Conservation (phyloP, 2,888 invertebrate species). For the Ennomos quercinarius region DNA sequence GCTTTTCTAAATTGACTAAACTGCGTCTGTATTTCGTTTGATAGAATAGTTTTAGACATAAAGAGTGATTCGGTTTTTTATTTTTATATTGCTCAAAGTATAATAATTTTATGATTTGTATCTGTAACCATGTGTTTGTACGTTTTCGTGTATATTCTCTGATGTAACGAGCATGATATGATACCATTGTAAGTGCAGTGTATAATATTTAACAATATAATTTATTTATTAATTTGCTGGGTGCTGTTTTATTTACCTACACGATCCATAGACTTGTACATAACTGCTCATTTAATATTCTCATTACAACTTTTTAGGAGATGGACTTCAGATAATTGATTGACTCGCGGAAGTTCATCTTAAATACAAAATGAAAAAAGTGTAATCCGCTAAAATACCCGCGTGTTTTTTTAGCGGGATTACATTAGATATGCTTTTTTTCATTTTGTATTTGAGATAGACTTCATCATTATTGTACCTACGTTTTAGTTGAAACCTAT, state of each 20-base stretch:
- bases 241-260: constrained; percentile 56
- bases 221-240: constrained; percentile 85
- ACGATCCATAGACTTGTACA: neutral
- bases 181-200: constrained; percentile 80
- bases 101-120: constrained; percentile 71
- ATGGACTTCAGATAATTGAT: too few relatives aligned
- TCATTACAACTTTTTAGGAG: too few relatives aligned
- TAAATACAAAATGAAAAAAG: too few relatives aligned
- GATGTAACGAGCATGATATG: constrained; percentile 76
- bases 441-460: too few relatives aligned
- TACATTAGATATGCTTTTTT: too few relatives aligned
- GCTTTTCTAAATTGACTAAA: constrained; percentile 29
- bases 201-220: constrained; percentile 84
- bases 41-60: constrained; percentile 63
- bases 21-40: constrained; percentile 42
- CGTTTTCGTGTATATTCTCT: constrained; percentile 78
- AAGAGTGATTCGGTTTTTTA: constrained; percentile 80
- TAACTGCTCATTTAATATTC: too few relatives aligned
- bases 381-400: too few relatives aligned
- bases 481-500: too few relatives aligned
- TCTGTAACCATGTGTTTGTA: constrained; percentile 75
- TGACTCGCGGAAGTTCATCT: too few relatives aligned
- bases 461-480: too few relatives aligned
- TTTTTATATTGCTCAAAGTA: constrained; percentile 84
- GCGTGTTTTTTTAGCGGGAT: too few relatives aligned